These are phyloP conservation scores for Enteromius mattozi DNA, from an alignment of 2,797 vertebrate species.

Conservation along the genomic window DNA sequence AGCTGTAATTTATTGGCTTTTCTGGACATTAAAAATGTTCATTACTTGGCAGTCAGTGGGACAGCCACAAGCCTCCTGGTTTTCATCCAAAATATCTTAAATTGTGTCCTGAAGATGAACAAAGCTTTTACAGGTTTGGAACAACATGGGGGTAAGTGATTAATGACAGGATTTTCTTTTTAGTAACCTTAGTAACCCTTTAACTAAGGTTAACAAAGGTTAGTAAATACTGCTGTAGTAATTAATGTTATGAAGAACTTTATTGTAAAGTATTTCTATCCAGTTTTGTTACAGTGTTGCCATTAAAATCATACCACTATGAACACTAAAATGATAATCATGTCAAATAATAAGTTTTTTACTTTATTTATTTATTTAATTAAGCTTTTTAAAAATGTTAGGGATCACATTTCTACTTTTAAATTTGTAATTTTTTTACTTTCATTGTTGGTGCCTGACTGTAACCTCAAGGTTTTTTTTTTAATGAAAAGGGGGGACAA, in stretches of 20 bases:
- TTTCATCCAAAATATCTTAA: too few relatives aligned
- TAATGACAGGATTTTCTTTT: too few relatives aligned
- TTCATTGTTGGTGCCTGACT: neutral
- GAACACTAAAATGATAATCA: neutral
- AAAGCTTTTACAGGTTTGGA: too few relatives aligned
- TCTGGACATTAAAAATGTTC: too few relatives aligned
- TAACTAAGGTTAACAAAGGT: neutral
- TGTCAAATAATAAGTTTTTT: neutral
- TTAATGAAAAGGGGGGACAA: neutral
- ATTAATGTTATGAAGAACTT: neutral
- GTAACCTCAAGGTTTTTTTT: neutral
- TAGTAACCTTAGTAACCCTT: neutral
- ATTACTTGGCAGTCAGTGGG: too few relatives aligned
- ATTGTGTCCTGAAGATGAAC: too few relatives aligned
- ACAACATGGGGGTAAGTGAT: too few relatives aligned
- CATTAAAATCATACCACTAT: neutral
- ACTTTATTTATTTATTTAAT: neutral
- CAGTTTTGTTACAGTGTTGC: neutral
- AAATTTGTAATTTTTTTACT: neutral
- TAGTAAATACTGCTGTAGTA: neutral
- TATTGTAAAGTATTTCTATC: neutral
- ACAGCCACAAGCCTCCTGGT: too few relatives aligned
- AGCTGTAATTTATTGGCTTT: neutral
- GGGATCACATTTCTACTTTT: neutral
- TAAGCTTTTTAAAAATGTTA: neutral